Evolutionary conservation across 2,113 vertebrate genomes (phyloP).

Genomic region (Cyphomyrus discorhynchus): DNA sequence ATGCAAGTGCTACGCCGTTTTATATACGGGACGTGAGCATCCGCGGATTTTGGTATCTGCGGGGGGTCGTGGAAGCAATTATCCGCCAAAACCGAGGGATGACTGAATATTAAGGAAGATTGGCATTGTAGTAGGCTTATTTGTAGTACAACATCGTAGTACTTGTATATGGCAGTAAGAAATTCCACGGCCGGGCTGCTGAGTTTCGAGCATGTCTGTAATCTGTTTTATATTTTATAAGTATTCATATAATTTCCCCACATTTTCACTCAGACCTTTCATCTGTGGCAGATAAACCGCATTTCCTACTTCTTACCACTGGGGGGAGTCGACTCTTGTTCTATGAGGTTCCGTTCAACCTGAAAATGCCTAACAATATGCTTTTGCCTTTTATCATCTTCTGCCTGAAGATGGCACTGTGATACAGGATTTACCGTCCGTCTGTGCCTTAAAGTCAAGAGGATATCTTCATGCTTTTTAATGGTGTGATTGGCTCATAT

Average conservation of each 20-base stretch:
- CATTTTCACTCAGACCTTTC: not conserved
- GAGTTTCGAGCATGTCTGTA: not conserved
- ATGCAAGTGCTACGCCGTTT: not conserved
- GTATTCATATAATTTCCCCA: not conserved
- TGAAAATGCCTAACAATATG: not conserved
- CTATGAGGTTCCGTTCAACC: not conserved
- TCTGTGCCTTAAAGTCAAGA: not conserved
- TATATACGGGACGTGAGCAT: not conserved
- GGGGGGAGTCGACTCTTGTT: not conserved
- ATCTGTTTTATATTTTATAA: not conserved
- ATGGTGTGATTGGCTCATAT: not conserved
- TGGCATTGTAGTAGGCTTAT: not conserved
- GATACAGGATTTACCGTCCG: not conserved
- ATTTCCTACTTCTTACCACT: not conserved
- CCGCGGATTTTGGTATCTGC: not conserved
- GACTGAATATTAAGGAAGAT: not conserved
- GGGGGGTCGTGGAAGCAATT: not conserved
- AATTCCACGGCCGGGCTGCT: not conserved
- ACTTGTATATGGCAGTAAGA: not conserved
- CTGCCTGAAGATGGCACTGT: conserved; percentile 1
- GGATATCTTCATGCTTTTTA: not conserved
- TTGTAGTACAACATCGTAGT: not conserved
- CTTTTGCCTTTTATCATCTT: not conserved
- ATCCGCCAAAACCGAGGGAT: not conserved
- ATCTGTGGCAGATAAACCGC: not conserved